A percentile compares a stretch with the other conserved stretches of the same genome.
Evolutionary conservation across 2,888 invertebrate species (phyloP).

Genomic region (Leptinotarsa rubiginosa): DNA sequence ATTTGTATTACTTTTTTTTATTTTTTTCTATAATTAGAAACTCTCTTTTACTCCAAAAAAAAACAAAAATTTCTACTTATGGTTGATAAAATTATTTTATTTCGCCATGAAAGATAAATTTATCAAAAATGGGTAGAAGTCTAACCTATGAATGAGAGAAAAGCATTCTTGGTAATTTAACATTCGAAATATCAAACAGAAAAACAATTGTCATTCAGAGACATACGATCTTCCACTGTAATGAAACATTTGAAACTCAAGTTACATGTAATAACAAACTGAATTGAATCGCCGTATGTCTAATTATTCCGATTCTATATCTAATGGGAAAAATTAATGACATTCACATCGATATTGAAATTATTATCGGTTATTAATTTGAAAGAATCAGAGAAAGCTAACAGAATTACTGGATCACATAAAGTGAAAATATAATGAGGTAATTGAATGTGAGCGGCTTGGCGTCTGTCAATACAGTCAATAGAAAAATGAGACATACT

Average conservation of each 20-base stretch:
- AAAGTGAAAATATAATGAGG: not conserved
- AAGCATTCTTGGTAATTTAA: not conserved
- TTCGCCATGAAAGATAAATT: no score
- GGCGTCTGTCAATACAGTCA: not conserved
- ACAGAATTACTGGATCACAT: not conserved
- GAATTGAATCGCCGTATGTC: not conserved
- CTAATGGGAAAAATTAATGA: not conserved
- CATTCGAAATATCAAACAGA: not conserved
- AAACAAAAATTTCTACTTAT: no score
- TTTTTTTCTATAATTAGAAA: no score
- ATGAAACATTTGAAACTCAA: not conserved
- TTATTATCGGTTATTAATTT: slow-evolving; percentile 4
- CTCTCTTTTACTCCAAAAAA: no score
- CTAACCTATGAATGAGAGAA: no score
- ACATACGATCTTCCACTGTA: not conserved
- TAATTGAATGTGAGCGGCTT: slow-evolving; percentile 2
- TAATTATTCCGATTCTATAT: not conserved
- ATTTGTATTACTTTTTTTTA: no score
- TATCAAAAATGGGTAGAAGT: no score
- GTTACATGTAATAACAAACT: not conserved
- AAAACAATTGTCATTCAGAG: not conserved
- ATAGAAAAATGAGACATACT: not conserved
- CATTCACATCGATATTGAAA: slow-evolving; percentile 15
- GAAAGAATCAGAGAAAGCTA: slow-evolving; percentile 10
- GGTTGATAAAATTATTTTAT: no score